Conservation (phyloP, 2,797 vertebrate species). For the Paedocypris micromegethes region DNA sequence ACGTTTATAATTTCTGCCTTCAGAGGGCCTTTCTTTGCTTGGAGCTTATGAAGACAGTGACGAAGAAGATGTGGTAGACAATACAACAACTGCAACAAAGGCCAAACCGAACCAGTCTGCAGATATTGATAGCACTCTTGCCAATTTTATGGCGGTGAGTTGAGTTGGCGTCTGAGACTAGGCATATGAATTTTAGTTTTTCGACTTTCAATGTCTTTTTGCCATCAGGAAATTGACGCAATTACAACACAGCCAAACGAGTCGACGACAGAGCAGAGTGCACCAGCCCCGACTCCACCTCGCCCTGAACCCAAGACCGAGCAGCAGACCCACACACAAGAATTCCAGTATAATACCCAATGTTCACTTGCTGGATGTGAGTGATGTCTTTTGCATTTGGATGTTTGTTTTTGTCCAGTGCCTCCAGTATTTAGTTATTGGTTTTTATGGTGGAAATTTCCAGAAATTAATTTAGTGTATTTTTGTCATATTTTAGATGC, state of each 20-base stretch:
- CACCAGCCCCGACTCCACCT: constrained; percentile 71
- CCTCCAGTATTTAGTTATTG: neutral
- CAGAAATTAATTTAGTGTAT: too few relatives aligned
- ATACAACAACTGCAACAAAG: constrained; percentile 52
- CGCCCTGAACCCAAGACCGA: constrained; percentile 75
- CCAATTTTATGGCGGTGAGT: constrained; percentile 94
- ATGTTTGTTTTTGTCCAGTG: neutral
- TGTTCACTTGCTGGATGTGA: constrained; percentile 90
- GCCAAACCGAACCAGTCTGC: constrained; percentile 71
- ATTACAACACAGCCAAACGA: constrained; percentile 87
- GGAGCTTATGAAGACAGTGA: constrained; percentile 96
- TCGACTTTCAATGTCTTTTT: neutral
- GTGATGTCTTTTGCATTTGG: neutral
- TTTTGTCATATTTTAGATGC: too few relatives aligned
- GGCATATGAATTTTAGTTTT: neutral
- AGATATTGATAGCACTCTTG: constrained; percentile 94
- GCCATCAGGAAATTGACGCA: constrained; percentile 88
- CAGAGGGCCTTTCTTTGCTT: constrained; percentile 90
- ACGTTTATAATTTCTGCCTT: neutral
- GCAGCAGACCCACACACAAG: constrained; percentile 54
- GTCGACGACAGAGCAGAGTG: constrained; percentile 58
- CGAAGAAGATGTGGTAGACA: constrained; percentile 78
- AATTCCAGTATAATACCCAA: constrained; percentile 92
- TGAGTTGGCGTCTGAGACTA: neutral
- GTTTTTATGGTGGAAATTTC: too few relatives aligned